Base-by-base conservation (phyloP, 1,140 invertebrate species). In the Ditylenchus dipsaci region DNA sequence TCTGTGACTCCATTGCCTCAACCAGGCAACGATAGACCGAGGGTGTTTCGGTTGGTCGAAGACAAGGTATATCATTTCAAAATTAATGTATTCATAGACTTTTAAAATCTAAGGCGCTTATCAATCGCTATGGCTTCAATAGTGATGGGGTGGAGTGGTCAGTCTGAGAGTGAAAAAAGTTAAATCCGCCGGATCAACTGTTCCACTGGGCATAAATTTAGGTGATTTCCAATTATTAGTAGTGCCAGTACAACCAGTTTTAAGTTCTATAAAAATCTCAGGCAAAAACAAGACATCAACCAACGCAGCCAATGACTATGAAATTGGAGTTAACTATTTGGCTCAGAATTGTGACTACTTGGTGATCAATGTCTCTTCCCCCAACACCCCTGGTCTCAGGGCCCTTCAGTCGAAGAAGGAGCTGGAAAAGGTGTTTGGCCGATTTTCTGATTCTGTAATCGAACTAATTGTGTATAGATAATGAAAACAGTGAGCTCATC, bases 41-140 rank as follows among this genome's bases (percentile, higher is more conserved):
- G 95, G 75, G 89, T 98, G 0, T 98, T 97, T 49, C 85, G 95
- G 68, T 84, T 98, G 11, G 74, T 81, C 0, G 88, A 91, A 73
- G 79, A 81, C 53, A 65, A 79, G 49, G 77, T 77, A 49, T 42
- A 5, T 19, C 23, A 23, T 65, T n/a, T 13, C 63, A 15, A 38
- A 26, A 38, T 27, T 0, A 75, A 30, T 30, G 0, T 23, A 58
- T 76, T 72, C 63, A 67, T 21, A 21, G 1, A 58, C n/a, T 76
- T 69, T 27, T 53, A 9, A 0, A n/a, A 38, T 27, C 33, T 13
- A 33, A 87, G 75, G 95, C 92, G 47, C 88, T 98, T 7, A 95
- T 99, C 27, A 98, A 99, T 85, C 88, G 92, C 81, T 87, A 78
- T 60, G 93, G 95, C 9, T 98, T 99, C 79, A 98, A 98, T 84